phyloP scores from a whole-genome alignment of 2,888 invertebrate genomes.

The Heliconius charithonia region DNA sequence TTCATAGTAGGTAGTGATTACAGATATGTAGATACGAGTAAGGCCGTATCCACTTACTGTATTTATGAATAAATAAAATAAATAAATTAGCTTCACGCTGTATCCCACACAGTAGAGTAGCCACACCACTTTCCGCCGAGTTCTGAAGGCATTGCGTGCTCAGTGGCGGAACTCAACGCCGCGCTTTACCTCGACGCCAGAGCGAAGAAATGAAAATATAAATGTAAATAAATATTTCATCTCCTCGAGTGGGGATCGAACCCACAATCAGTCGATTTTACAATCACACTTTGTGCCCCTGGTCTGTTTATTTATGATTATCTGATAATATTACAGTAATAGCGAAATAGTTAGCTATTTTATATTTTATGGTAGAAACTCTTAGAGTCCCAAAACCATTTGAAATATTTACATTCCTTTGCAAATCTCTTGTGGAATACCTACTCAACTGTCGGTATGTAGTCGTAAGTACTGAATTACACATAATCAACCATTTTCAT shows the following conservation, averaged over 20 bases:
- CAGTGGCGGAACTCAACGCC: too few relatives aligned
- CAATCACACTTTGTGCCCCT: too few relatives aligned
- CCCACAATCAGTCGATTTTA: too few relatives aligned
- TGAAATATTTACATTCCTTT: background rate
- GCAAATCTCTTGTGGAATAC: background rate
- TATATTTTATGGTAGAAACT: background rate
- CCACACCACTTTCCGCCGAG: too few relatives aligned
- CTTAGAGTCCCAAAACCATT: background rate
- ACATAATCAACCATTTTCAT: background rate
- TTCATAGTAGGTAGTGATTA: background rate
- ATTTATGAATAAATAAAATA: too few relatives aligned
- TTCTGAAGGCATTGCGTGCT: too few relatives aligned
- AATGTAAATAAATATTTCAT: too few relatives aligned
- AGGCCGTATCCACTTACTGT: background rate
- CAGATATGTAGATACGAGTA: background rate
- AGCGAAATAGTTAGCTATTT: background rate
- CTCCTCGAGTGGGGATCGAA: too few relatives aligned
- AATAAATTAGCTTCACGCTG: too few relatives aligned
- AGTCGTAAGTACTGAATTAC: background rate
- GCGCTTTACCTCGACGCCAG: too few relatives aligned
- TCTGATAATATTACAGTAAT: background rate
- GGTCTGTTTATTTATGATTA: conserved; percentile 2
- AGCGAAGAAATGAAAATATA: too few relatives aligned
- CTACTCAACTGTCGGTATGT: background rate
- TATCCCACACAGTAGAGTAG: too few relatives aligned